These are phyloP conservation scores for Noctua comes DNA, from an alignment of 2,888 invertebrate genomes.

Conservation along the genomic window DNA sequence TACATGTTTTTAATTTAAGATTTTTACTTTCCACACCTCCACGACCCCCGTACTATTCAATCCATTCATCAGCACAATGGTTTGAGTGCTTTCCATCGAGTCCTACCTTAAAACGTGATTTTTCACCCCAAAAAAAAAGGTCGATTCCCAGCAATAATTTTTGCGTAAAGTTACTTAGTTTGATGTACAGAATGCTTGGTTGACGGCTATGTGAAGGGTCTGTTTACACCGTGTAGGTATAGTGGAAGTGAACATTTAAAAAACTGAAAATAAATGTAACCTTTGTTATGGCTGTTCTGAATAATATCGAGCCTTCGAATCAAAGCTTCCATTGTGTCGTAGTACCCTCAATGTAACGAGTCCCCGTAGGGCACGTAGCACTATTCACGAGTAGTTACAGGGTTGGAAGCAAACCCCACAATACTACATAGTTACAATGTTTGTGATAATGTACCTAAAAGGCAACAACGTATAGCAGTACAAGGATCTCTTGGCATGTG, in stretches of 20 bases:
- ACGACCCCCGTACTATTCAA: no score
- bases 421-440: neutral
- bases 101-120: no score
- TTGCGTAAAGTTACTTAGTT: no score
- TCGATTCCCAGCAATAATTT: no score
- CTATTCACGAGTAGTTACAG: neutral
- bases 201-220: no score
- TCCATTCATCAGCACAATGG: no score
- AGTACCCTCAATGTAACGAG: neutral
- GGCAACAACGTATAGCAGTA: neutral
- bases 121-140: no score
- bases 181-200: no score
- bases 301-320: neutral
- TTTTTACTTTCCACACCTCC: no score
- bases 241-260: neutral
- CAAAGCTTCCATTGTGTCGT: neutral
- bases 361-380: constrained; percentile 1
- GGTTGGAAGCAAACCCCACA: neutral
- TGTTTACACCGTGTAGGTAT: no score
- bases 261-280: neutral
- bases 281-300: neutral
- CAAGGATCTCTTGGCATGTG: neutral
- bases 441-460: neutral
- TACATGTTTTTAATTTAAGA: no score
- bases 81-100: no score